A percentile compares a stretch with the other conserved stretches of the same genome.
These are phyloP conservation scores for Tolypeutes matacus DNA, from an alignment of 2,797 vertebrate genomes.

Conservation along the genomic window DNA sequence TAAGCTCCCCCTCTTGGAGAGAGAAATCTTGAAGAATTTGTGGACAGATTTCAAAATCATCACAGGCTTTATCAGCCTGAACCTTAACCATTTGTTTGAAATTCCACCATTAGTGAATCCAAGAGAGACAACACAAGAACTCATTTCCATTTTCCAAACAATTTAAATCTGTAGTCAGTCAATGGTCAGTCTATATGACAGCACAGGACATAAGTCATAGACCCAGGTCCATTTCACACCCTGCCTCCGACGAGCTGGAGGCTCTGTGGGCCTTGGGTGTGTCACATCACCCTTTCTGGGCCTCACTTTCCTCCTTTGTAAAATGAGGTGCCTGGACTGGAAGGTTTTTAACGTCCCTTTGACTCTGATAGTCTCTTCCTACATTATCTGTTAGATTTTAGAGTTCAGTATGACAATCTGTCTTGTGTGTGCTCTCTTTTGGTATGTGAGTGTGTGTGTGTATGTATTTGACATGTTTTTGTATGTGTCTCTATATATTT, in stretches of 20 bases:
- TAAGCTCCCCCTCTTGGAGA: background rate
- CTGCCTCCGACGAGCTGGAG: background rate
- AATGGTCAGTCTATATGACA: background rate
- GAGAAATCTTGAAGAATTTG: constrained; percentile 23
- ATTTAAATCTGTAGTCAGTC: background rate
- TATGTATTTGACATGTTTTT: constrained; percentile 54
- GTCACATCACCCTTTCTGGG: background rate
- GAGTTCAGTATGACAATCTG: background rate
- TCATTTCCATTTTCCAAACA: constrained; percentile 40
- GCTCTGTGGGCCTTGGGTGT: background rate
- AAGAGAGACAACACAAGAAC: constrained; percentile 19
- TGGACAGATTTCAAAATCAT: constrained; percentile 15
- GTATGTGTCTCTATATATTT: constrained; percentile 63
- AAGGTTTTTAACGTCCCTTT: background rate
- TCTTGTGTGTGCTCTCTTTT: background rate
- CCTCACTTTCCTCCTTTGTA: constrained; percentile 30
- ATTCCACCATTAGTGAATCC: background rate
- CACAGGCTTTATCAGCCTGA: background rate
- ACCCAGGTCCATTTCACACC: background rate
- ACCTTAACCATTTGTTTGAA: constrained; percentile 29
- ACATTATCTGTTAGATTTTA: constrained; percentile 17
- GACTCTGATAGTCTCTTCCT: background rate
- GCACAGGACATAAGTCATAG: background rate
- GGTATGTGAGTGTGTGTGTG: background rate
- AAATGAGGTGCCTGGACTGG: background rate